phyloP scores from a whole-genome alignment of 2,113 vertebrate species.

The Lepus americanus region DNA sequence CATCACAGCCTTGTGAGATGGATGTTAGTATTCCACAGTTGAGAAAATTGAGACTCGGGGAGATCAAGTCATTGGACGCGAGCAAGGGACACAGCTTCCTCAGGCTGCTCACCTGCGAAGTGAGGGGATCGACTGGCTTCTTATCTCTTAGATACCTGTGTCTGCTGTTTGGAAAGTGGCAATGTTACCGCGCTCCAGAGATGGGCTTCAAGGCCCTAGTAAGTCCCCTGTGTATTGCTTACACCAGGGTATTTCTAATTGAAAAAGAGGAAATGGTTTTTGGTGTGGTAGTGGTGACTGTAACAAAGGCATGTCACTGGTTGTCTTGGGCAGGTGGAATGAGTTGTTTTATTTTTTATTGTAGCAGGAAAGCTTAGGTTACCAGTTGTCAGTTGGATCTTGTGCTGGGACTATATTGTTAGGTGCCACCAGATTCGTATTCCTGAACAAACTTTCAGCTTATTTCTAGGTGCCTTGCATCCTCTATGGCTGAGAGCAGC shows the following conservation, averaged over 20 bases:
- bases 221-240: background rate
- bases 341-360: background rate
- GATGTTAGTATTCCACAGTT: background rate
- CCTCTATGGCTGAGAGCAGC: background rate
- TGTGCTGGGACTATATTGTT: background rate
- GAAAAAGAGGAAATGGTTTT: background rate
- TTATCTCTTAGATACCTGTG: background rate
- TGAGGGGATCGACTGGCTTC: background rate
- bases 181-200: background rate
- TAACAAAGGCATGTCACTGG: background rate
- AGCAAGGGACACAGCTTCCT: background rate
- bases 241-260: background rate
- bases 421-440: background rate
- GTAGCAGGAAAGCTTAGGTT: background rate
- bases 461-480: background rate
- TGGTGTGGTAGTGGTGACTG: background rate
- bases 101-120: constrained; percentile 1
- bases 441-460: background rate
- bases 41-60: background rate
- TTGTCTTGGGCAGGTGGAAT: background rate
- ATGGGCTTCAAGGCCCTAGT: background rate
- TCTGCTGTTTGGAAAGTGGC: background rate
- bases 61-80: background rate
- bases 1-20: background rate
- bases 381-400: background rate